These are phyloP conservation scores for Diogma glabrata DNA, from an alignment of 2,888 invertebrate genomes.

Conservation along the genomic window DNA sequence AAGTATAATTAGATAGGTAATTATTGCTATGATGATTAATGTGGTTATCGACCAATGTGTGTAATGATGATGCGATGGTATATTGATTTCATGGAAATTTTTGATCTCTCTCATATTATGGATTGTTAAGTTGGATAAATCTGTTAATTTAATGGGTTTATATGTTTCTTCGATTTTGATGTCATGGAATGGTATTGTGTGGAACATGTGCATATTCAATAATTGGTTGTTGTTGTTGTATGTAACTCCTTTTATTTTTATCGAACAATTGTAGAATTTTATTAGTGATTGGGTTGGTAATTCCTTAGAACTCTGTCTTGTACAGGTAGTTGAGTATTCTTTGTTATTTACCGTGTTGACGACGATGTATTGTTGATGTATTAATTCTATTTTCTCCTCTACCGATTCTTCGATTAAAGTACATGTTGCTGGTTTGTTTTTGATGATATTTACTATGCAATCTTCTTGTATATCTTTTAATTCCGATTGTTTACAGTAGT, in stretches of 20 bases:
- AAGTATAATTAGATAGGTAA: neutral
- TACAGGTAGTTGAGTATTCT: neutral
- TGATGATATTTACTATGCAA: neutral
- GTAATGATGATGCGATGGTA: neutral
- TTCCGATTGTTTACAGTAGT: neutral
- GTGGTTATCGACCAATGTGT: neutral
- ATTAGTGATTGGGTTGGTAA: neutral
- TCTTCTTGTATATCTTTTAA: no score
- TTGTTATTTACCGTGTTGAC: neutral
- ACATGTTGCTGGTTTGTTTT: neutral
- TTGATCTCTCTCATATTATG: neutral
- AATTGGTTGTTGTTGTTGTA: neutral
- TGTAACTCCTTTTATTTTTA: neutral
- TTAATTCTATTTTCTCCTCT: neutral
- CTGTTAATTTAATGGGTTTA: neutral
- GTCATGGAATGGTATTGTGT: neutral
- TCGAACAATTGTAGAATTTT: neutral
- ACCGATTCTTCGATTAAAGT: neutral
- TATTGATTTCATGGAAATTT: neutral
- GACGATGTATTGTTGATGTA: neutral
- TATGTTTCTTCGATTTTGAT: neutral
- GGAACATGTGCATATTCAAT: neutral
- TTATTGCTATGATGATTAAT: neutral
- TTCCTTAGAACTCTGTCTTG: neutral
- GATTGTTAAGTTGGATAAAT: neutral